Evolutionary conservation across 2,113 vertebrate species (phyloP).

Genomic region (Verasper variegatus): DNA sequence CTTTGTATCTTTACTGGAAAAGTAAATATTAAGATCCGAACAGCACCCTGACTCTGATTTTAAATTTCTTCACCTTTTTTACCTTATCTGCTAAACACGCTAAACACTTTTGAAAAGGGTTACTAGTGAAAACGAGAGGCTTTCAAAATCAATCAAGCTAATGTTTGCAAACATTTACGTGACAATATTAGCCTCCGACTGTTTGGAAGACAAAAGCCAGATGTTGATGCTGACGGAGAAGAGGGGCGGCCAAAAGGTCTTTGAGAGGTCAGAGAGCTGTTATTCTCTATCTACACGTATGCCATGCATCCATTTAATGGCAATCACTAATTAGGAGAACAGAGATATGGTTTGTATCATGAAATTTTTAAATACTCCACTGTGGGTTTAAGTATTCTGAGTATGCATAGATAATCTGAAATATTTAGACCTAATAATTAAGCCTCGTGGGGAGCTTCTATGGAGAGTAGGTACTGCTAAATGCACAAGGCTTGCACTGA

Average conservation of each 20-base stretch:
- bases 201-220: slow-evolving; percentile 28
- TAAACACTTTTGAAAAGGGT: slow-evolving; percentile 26
- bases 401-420: slow-evolving; percentile 1
- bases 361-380: slow-evolving; percentile 31
- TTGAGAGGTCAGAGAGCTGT: slow-evolving; percentile 24
- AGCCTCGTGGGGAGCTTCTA: neutral
- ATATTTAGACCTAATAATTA: slow-evolving; percentile 31
- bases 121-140: slow-evolving; percentile 11
- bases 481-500: neutral
- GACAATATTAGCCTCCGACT: slow-evolving; percentile 30
- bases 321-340: slow-evolving; percentile 25
- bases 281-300: slow-evolving; percentile 25
- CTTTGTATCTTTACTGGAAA: neutral
- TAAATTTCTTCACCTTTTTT: neutral
- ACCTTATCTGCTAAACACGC: slow-evolving; percentile 22
- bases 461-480: neutral
- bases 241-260: slow-evolving; percentile 10
- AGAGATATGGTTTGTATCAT: slow-evolving; percentile 9
- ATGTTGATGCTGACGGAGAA: slow-evolving; percentile 41
- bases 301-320: slow-evolving; percentile 11
- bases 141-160: slow-evolving; percentile 50
- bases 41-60: neutral
- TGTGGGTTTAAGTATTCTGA: neutral
- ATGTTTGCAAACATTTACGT: slow-evolving; percentile 55
- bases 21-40: neutral